phyloP scores from a whole-genome alignment of 2,888 invertebrate species.

The Oeneis ivallda region DNA sequence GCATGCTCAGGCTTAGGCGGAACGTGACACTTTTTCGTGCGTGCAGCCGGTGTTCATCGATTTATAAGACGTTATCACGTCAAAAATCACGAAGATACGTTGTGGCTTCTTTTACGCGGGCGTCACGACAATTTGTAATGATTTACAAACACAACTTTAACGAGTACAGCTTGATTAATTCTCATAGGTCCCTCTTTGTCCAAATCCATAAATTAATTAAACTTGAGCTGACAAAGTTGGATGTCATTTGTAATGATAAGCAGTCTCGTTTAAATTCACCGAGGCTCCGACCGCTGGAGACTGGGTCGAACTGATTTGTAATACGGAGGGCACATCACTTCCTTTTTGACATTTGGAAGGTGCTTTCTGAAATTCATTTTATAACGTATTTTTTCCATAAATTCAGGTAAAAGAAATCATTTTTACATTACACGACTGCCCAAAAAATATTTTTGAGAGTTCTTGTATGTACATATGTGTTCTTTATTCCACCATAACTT shows the following conservation, averaged over 20 bases:
- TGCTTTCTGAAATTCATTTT: too few species aligned
- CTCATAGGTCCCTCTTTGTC: slow-evolving; percentile 7
- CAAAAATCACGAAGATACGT: too few species aligned
- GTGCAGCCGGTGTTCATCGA: too few species aligned
- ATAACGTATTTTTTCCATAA: background rate
- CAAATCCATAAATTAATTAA: slow-evolving; percentile 75
- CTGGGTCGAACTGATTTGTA: slow-evolving; percentile 26
- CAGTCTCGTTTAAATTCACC: slow-evolving; percentile 66
- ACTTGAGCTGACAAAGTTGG: slow-evolving; percentile 56
- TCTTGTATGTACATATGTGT: too few species aligned
- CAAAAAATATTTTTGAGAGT: too few species aligned
- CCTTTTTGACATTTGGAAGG: background rate
- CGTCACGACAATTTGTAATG: background rate
- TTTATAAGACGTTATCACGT: too few species aligned
- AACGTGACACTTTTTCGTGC: too few species aligned
- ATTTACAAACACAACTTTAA: background rate
- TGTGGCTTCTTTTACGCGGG: too few species aligned
- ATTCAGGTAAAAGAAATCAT: too few species aligned
- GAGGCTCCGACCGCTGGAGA: slow-evolving; percentile 35
- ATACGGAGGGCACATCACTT: background rate
- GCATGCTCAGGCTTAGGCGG: too few species aligned
- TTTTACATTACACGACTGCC: too few species aligned
- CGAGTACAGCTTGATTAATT: slow-evolving; percentile 4
- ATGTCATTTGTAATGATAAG: slow-evolving; percentile 73
- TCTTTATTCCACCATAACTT: too few species aligned